Evolutionary conservation across 2,113 vertebrate species (phyloP).

Genomic region (Brachirus orientalis): DNA sequence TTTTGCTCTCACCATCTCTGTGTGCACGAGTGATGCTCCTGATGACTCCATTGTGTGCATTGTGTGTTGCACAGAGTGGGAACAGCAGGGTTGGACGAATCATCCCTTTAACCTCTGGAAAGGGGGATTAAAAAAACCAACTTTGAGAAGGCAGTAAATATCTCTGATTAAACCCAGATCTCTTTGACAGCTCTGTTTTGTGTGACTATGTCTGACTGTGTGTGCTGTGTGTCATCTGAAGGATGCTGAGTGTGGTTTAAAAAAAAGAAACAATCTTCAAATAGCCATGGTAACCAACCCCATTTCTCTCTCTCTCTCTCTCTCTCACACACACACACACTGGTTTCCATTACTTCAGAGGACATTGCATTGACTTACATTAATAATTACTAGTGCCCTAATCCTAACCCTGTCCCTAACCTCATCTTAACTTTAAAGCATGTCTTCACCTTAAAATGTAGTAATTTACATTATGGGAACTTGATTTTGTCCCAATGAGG

Average conservation of each 20-base stretch:
- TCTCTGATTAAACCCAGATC: conserved; percentile 68
- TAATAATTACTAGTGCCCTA: too few species aligned
- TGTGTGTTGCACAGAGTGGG: conserved; percentile 50
- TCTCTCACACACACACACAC: conserved; percentile 25
- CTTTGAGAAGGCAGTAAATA: conserved; percentile 60
- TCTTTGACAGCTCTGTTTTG: conserved; percentile 56
- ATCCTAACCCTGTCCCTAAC: too few species aligned
- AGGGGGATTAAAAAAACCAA: conserved; percentile 19
- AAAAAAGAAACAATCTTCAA: conserved; percentile 52
- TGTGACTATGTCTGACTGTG: conserved; percentile 43
- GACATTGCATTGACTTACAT: too few species aligned
- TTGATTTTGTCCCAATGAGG: too few species aligned
- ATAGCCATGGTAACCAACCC: conserved; percentile 66
- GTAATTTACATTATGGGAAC: too few species aligned
- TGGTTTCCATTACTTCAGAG: too few species aligned
- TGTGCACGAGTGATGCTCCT: conserved; percentile 37
- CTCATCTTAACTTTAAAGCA: too few species aligned
- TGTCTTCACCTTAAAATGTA: too few species aligned
- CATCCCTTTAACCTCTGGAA: conserved; percentile 62
- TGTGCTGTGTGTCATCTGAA: conserved; percentile 65
- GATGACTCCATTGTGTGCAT: conserved; percentile 50
- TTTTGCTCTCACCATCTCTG: conserved; percentile 11
- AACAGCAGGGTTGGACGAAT: conserved; percentile 40
- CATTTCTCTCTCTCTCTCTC: conserved; percentile 9
- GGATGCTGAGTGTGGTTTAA: conserved; percentile 59